Conservation (phyloP, 2,797 vertebrate genomes). For the Sarcophilus harrisii region DNA sequence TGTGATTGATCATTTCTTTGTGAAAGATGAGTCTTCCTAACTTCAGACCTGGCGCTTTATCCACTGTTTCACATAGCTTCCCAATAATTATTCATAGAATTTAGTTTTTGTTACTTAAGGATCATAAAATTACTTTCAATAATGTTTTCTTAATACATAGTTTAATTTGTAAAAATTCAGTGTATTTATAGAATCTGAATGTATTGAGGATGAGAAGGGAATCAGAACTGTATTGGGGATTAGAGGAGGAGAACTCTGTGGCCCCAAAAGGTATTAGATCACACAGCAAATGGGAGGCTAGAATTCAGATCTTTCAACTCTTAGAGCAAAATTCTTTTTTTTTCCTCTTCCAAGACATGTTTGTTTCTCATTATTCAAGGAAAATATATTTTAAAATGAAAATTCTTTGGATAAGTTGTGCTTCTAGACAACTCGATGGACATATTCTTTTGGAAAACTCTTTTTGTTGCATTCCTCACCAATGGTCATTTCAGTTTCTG, state of each 20-base stretch:
- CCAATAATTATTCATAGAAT: neutral
- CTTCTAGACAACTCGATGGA: too few species aligned
- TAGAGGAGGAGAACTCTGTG: too few species aligned
- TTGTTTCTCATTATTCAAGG: neutral
- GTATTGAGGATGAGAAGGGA: neutral
- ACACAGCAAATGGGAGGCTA: neutral
- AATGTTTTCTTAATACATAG: neutral
- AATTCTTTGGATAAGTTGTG: neutral
- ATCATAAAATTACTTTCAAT: neutral
- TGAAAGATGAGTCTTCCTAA: neutral
- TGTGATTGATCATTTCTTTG: neutral
- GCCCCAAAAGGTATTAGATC: neutral
- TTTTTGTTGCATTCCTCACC: neutral
- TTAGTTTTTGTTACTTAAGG: neutral
- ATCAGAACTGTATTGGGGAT: neutral
- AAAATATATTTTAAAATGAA: neutral
- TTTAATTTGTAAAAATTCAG: neutral
- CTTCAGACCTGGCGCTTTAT: neutral
- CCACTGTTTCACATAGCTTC: neutral
- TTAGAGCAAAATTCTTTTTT: neutral
- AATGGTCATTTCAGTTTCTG: neutral
- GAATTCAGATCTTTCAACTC: neutral
- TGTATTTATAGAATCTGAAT: neutral
- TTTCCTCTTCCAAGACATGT: neutral
- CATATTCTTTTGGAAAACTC: neutral